phyloP scores from a whole-genome alignment of 2,888 invertebrate genomes.

The Dynastes tityus region DNA sequence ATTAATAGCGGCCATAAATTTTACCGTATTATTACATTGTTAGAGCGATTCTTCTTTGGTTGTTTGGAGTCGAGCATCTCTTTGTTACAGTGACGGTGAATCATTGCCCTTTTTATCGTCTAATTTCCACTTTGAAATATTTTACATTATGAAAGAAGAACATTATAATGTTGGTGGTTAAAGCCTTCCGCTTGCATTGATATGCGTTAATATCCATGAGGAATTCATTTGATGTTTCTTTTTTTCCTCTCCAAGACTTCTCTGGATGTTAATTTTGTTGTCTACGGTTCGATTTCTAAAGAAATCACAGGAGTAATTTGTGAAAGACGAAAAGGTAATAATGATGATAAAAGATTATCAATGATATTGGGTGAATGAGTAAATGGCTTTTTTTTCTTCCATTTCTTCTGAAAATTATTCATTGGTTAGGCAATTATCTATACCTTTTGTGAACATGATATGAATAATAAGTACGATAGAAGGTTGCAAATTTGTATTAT shows the following conservation, averaged over 20 bases:
- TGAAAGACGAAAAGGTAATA: not conserved
- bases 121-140: conserved; percentile 57
- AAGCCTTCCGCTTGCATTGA: conserved; percentile 36
- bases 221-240: conserved; percentile 36
- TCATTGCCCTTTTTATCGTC: conserved; percentile 56
- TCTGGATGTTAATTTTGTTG: conserved; percentile 37
- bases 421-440: too few relatives aligned
- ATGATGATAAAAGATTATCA: conserved; percentile 1
- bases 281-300: conserved; percentile 14
- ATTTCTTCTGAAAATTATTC: too few relatives aligned
- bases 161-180: conserved; percentile 25
- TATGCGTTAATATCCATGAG: conserved; percentile 37
- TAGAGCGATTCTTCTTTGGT: conserved; percentile 55
- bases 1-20: conserved; percentile 58
- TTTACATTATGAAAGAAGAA: conserved; percentile 40
- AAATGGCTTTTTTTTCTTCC: too few relatives aligned
- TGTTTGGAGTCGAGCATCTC: conserved; percentile 50
- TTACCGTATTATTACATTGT: conserved; percentile 57
- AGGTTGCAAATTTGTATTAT: too few relatives aligned
- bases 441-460: too few relatives aligned
- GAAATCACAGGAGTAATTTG: conserved; percentile 24
- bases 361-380: not conserved
- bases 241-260: conserved; percentile 28
- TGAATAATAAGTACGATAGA: too few relatives aligned
- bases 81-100: conserved; percentile 53